Evolutionary conservation across 1,140 invertebrate genomes (phyloP).

Genomic region (Glossosoma conforme): DNA sequence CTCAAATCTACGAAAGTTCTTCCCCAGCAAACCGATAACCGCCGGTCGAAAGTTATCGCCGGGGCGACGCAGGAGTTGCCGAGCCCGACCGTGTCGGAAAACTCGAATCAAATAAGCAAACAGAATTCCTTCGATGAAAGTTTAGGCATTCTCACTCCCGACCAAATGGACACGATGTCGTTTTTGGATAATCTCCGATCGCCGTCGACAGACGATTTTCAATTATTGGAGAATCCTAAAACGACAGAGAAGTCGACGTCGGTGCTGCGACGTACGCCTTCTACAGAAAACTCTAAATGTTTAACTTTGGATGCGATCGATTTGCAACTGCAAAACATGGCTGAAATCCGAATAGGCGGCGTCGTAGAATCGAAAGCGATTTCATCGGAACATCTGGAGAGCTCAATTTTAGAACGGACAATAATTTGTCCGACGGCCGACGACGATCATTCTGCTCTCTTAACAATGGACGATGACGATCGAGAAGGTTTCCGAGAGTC

Average conservation of each 20-base stretch:
- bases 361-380: conserved; percentile 1
- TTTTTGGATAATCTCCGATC: conserved; percentile 56
- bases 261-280: conserved; percentile 39
- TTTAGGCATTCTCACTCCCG: conserved; percentile 77
- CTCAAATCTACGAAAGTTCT: background rate
- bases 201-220: conserved; percentile 50
- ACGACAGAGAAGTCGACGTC: conserved; percentile 28
- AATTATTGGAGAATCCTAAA: conserved; percentile 23
- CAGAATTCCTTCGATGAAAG: conserved; percentile 77
- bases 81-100: conserved; percentile 36
- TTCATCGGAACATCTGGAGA: background rate
- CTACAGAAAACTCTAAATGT: conserved; percentile 42
- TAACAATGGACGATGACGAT: conserved; percentile 5
- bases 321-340: background rate
- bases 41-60: background rate
- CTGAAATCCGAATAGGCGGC: background rate
- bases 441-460: conserved; percentile 1
- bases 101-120: conserved; percentile 55
- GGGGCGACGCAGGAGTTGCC: conserved; percentile 10
- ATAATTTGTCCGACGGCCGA: background rate
- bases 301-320: conserved; percentile 21
- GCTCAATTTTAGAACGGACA: background rate
- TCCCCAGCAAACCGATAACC: background rate
- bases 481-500: background rate
- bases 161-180: conserved; percentile 76